Evolutionary conservation across 1,140 invertebrate species (phyloP), one percentile per base, ranked within the genome.

Genomic region (Temnothorax nylanderi): DNA sequence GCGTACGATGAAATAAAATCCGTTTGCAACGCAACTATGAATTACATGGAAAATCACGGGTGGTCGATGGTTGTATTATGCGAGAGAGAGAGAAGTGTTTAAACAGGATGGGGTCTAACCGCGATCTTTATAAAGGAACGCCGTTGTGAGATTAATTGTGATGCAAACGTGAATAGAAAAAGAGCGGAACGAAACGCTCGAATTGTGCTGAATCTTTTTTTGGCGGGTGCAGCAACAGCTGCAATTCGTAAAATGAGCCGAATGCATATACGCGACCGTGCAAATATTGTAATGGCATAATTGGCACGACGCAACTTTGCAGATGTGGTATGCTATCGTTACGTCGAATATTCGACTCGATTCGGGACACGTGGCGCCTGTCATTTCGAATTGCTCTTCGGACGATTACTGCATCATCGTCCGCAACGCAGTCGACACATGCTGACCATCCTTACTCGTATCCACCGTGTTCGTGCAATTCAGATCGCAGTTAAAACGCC

Each of bases 371-470:
- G 49, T 18, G 67, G 26, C 67, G 54, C 47, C 26, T 87, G 86
- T 87, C 85, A 82, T 78, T 62, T 41, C 47, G 65, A 71, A 65
- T 89, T 67, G 78, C 34, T 89, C 76, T 89, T 69, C 54, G 56
- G 18, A 32, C 85, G 47, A 65, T 71, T 82, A 86, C 21, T 69
- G 26, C 72, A 26, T 58, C 47, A 85, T 86, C 80, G 34, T 34
- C 10, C 26, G 51, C 84, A 78, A 69, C 34, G n/a, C 62, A 60
- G 64, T 71, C 69, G 76, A 49, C 37, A 75, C 47, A 44, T 47
- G 75, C 54, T 16, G 49, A 58, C 3, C 5, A 1, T 56, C 47
- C 51, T 56, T 72, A 72, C 18, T 41, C 32, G 6, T 34, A 32
- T 47, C 44, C 34, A n/a, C 54, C 47, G 74, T 49, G 60, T 77